Evolutionary conservation across 2,797 vertebrate genomes (phyloP).

Genomic region (Coregonus sp.): DNA sequence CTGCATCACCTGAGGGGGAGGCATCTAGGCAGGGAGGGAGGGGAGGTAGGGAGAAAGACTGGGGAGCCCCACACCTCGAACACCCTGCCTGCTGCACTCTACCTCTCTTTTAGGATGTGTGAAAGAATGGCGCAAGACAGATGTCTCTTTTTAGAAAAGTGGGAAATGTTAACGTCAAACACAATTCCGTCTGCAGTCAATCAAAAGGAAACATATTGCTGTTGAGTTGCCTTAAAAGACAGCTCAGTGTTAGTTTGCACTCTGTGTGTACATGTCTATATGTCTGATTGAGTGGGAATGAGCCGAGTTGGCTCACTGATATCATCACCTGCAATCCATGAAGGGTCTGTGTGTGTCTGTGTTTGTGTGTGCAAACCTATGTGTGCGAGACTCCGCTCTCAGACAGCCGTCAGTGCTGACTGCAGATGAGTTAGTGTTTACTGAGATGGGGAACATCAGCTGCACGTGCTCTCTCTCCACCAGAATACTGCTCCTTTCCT

Average conservation of each 20-base stretch:
- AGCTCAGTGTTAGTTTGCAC: conserved; percentile 14
- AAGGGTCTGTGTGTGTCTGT: conserved; percentile 18
- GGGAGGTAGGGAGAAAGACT: conserved; percentile 31
- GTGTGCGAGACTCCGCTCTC: conserved; percentile 41
- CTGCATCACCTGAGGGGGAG: conserved; percentile 39
- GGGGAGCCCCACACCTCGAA: conserved; percentile 14
- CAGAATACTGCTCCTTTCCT: conserved; percentile 40
- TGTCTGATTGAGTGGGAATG: conserved; percentile 41
- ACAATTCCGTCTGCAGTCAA: conserved; percentile 41
- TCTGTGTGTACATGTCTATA: conserved; percentile 29
- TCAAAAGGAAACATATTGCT: conserved; percentile 15
- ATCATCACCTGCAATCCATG: conserved; percentile 53
- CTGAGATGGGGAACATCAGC: conserved; percentile 72
- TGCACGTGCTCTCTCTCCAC: conserved; percentile 52
- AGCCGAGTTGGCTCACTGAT: conserved; percentile 43
- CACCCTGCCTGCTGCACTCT: background rate
- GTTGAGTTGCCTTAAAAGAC: conserved; percentile 17
- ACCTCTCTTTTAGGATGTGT: conserved; percentile 21
- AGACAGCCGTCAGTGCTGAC: conserved; percentile 79
- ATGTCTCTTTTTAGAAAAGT: conserved; percentile 23
- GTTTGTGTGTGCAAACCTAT: conserved; percentile 3
- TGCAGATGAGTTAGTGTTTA: conserved; percentile 83
- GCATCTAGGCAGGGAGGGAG: background rate
- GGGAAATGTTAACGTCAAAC: conserved; percentile 44
- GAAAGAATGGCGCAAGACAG: conserved; percentile 27